A percentile compares a stretch with the other conserved stretches of the same genome.
Evolutionary conservation across 2,888 invertebrate species (phyloP).

Genomic region (Epinotia nisella): DNA sequence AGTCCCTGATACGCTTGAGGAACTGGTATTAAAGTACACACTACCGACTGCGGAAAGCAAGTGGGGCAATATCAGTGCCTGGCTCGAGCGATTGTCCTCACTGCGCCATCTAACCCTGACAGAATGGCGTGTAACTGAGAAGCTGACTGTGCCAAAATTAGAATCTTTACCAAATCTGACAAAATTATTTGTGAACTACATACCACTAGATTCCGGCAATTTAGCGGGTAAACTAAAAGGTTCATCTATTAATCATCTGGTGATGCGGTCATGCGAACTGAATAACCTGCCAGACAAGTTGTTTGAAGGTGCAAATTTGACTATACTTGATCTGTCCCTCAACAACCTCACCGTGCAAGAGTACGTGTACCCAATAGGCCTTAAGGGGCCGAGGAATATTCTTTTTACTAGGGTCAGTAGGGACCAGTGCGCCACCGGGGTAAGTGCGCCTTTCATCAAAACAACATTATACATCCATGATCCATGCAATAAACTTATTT

Average conservation of each 20-base stretch:
- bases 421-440: too few species aligned
- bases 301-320: conserved; percentile 18
- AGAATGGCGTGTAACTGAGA: neutral
- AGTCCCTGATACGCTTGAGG: neutral
- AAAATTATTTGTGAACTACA: neutral
- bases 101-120: neutral
- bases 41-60: neutral
- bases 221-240: neutral
- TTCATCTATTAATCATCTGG: conserved; percentile 3
- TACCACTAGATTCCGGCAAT: neutral
- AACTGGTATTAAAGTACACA: neutral
- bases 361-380: conserved; percentile 11
- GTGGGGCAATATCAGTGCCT: neutral
- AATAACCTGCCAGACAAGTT: neutral
- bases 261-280: neutral
- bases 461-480: too few species aligned
- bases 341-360: neutral
- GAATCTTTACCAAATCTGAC: neutral
- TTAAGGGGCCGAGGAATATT: neutral
- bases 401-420: neutral
- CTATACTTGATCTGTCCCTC: neutral
- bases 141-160: conserved; percentile 9
- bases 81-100: conserved; percentile 17
- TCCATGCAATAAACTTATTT: too few species aligned
- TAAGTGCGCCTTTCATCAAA: too few species aligned